Percentiles rank a stretch among this genome's conserved stretches.
Conservation (phyloP, 2,797 vertebrate genomes). For the Poeciliopsis presidionis region DNA sequence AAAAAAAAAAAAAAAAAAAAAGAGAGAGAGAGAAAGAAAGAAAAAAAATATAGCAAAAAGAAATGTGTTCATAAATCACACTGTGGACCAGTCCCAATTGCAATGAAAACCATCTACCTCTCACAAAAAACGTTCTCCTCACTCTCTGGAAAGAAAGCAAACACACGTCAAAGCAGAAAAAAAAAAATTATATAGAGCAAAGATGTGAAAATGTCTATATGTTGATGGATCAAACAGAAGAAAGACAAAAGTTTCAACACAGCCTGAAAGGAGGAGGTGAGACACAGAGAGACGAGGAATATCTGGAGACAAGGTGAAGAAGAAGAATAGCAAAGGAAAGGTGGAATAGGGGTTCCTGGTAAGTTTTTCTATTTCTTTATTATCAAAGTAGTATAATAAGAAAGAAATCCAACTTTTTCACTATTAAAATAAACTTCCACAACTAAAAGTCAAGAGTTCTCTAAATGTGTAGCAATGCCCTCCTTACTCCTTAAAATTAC, state of each 20-base stretch:
- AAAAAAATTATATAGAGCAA: slow-evolving; percentile 43
- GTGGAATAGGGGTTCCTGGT: slow-evolving; percentile 56
- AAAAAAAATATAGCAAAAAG: background rate
- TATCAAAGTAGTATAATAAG: slow-evolving; percentile 17
- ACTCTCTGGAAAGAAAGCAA: background rate
- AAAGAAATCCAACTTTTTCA: slow-evolving; percentile 41
- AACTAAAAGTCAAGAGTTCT: slow-evolving; percentile 41
- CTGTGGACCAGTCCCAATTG: background rate
- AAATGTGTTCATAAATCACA: slow-evolving; percentile 42
- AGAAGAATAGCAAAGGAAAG: slow-evolving; percentile 29
- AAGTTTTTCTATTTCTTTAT: slow-evolving; percentile 50
- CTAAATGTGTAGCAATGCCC: slow-evolving; percentile 51
- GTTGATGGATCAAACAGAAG: slow-evolving; percentile 51
- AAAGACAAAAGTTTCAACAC: slow-evolving; percentile 26
- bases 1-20: background rate
- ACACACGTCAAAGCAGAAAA: slow-evolving; percentile 10
- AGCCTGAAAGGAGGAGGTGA: slow-evolving; percentile 38
- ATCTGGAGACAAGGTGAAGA: slow-evolving; percentile 47
- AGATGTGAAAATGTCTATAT: slow-evolving; percentile 39
- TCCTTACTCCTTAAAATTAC: slow-evolving; percentile 47
- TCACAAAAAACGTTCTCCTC: background rate
- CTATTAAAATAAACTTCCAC: slow-evolving; percentile 54
- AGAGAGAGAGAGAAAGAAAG: background rate
- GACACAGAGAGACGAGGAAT: slow-evolving; percentile 35
- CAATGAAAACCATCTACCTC: background rate